Evolutionary conservation across 2,888 invertebrate genomes (phyloP).

Genomic region (Sympetrum striolatum): DNA sequence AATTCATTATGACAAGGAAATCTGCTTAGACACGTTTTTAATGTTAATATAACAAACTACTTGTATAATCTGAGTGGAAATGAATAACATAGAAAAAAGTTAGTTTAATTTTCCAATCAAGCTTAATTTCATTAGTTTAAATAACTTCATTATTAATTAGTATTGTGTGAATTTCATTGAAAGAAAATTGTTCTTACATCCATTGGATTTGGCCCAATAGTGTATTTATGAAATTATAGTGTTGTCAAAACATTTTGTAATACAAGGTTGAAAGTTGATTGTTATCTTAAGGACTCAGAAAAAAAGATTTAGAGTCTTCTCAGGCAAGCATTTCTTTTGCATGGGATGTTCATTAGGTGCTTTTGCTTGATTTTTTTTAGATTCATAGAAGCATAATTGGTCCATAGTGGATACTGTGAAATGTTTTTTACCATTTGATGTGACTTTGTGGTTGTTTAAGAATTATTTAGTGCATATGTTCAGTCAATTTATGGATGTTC

Average conservation of each 20-base stretch:
- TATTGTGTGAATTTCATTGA: background rate
- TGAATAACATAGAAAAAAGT: background rate
- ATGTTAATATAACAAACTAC: background rate
- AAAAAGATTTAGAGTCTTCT: too few relatives aligned
- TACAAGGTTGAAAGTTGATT: too few relatives aligned
- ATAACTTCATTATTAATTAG: background rate
- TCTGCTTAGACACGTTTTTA: background rate
- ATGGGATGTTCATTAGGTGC: too few relatives aligned
- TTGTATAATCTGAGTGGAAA: background rate
- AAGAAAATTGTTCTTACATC: background rate
- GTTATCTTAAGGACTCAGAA: too few relatives aligned
- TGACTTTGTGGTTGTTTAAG: background rate
- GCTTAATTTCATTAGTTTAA: background rate
- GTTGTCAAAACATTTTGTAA: too few relatives aligned
- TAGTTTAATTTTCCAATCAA: background rate
- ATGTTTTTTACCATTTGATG: background rate
- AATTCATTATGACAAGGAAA: background rate
- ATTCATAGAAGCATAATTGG: too few relatives aligned
- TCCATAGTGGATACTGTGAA: too few relatives aligned
- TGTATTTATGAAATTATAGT: too few relatives aligned
- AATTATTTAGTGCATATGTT: background rate
- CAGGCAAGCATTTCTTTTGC: too few relatives aligned
- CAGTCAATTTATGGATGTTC: background rate
- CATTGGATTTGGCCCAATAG: too few relatives aligned
- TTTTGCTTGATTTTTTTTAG: too few relatives aligned